Percentiles rank a stretch among this genome's conserved stretches.
Conservation (phyloP, 2,113 vertebrate species). For the Reinhardtius hippoglossoides region DNA sequence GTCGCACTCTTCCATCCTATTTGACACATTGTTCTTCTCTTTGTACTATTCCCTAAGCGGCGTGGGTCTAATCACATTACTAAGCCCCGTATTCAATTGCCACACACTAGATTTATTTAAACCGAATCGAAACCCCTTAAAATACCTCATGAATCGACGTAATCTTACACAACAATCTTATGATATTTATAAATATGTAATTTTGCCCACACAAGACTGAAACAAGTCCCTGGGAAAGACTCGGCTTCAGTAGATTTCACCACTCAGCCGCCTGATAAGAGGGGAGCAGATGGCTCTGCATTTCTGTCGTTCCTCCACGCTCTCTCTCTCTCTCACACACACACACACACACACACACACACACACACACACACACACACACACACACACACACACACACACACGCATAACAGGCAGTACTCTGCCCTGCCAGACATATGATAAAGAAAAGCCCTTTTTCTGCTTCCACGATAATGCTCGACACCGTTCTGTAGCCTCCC, state of each 20-base stretch:
- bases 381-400: slow-evolving; percentile 9
- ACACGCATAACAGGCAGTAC: slow-evolving; percentile 16
- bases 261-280: slow-evolving; percentile 63
- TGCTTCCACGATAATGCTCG: slow-evolving; percentile 19
- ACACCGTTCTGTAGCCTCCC: slow-evolving; percentile 26
- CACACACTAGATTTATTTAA: slow-evolving; percentile 30
- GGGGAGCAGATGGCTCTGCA: slow-evolving; percentile 61
- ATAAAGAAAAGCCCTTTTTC: slow-evolving; percentile 26
- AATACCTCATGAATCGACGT: slow-evolving; percentile 16
- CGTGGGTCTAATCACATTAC: not conserved
- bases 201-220: slow-evolving; percentile 41
- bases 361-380: slow-evolving; percentile 14
- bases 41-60: not conserved
- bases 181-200: slow-evolving; percentile 6
- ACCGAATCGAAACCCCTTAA: not conserved
- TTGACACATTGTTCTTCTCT: not conserved
- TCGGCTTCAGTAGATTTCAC: slow-evolving; percentile 46
- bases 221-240: slow-evolving; percentile 50
- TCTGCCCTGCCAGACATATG: slow-evolving; percentile 24
- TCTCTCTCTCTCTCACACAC: slow-evolving; percentile 12
- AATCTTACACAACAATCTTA: not conserved
- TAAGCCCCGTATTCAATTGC: not conserved
- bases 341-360: slow-evolving; percentile 19
- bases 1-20: not conserved
- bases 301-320: slow-evolving; percentile 47